Base-by-base conservation (phyloP, 2,888 invertebrate species). In the Mythimna vitellina region DNA sequence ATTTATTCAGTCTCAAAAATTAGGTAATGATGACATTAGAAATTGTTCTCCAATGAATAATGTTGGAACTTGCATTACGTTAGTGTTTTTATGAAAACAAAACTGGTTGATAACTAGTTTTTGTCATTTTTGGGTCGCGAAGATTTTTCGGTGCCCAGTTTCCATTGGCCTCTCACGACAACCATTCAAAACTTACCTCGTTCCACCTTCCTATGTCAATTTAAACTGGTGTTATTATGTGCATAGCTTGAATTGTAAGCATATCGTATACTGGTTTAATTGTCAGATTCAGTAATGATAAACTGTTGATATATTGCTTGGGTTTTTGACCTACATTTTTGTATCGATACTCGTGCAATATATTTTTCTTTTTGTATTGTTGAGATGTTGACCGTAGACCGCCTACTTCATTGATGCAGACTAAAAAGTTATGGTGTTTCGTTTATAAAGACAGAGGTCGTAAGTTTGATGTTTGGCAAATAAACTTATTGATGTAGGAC, bases 21-120 rank as follows among this genome's bases (percentile, higher is more conserved):
- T 77, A 54, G 65, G 73, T 54, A 78, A 73, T 32, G 74, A 54
- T 65, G 78, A 69, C 73, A 78, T 68, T 65, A 73, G 64, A 77
- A 65, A 78, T 73, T 66, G 22, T 60, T 71, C 63, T 51, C 32
- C 56, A 49, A 35, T 73, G 77, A 77, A 53, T 65, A 65, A 78
- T 63, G 46, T 32, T 14, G 20, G 54, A 61, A 51, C 51, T 61
- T 62, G 12, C 10, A 64, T 66, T 77, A 22, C 53, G 71, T 63
- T 61, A 12, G 22, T 35, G 3, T 54, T 63, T 63, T 49, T 76
- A 71, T 62, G 72, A 76, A 76, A 76, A 65, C 76, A 66, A 51
- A 49, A 72, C 32, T 60, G 29, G 53, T 42, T 35, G 9, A 51
- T 56, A 61, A 67, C 73, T 51, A 65, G 66, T 73, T 77, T 60